phyloP scores from a whole-genome alignment of 2,888 invertebrate genomes.

The Incurvaria masculella region DNA sequence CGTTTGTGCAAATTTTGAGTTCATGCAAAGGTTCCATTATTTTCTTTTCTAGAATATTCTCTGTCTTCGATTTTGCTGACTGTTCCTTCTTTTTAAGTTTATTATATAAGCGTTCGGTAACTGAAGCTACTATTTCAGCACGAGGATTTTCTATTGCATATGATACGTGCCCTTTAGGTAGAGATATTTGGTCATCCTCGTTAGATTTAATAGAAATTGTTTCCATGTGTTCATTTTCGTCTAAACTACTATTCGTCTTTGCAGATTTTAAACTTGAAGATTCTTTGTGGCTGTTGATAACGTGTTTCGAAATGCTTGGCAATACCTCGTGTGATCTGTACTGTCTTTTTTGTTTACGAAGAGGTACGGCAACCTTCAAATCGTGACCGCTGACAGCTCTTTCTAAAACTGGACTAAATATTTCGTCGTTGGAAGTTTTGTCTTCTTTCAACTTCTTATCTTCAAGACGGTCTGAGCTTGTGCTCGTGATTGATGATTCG shows the following conservation, averaged over 20 bases:
- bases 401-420: constrained; percentile 40
- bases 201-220: background rate
- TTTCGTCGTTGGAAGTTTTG: constrained; percentile 35
- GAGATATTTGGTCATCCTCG: constrained; percentile 14
- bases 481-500: constrained; percentile 33
- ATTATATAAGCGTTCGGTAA: constrained; percentile 64
- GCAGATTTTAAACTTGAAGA: background rate
- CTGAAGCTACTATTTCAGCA: constrained; percentile 68
- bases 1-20: constrained; percentile 56
- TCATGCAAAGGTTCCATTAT: constrained; percentile 48
- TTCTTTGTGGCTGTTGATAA: background rate
- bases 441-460: constrained; percentile 25
- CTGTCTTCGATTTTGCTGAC: constrained; percentile 36
- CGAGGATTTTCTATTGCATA: constrained; percentile 45
- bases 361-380: constrained; percentile 36
- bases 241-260: background rate
- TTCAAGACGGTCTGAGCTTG: constrained; percentile 36
- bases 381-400: constrained; percentile 45
- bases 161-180: constrained; percentile 28
- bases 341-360: constrained; percentile 38
- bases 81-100: constrained; percentile 54
- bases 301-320: constrained; percentile 15
- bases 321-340: constrained; percentile 49
- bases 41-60: constrained; percentile 39
- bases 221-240: background rate